Conservation (phyloP, 2,888 invertebrate genomes). For the Xestia c-nigrum region DNA sequence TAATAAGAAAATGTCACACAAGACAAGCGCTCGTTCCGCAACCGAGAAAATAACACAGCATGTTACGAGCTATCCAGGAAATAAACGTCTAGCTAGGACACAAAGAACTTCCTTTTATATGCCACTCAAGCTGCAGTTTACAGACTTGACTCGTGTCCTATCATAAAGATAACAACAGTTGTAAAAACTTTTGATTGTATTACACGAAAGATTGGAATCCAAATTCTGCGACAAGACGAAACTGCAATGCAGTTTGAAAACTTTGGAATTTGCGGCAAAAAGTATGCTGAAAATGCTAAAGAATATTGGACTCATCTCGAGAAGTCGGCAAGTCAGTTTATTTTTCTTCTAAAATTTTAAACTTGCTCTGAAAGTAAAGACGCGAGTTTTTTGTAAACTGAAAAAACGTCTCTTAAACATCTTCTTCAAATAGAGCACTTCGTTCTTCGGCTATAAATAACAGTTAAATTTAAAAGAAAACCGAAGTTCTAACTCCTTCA, state of each 20-base stretch:
- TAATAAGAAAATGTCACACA: constrained; percentile 24
- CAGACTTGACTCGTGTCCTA: constrained; percentile 38
- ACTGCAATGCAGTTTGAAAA: constrained; percentile 43
- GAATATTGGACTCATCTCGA: constrained; percentile 10
- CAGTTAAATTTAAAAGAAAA: constrained; percentile 42
- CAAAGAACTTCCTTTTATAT: constrained; percentile 46
- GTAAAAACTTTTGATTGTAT: constrained; percentile 56
- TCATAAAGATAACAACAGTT: constrained; percentile 48
- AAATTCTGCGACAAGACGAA: constrained; percentile 38
- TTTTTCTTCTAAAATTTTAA: not conserved
- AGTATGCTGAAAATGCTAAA: constrained; percentile 14
- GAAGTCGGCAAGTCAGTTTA: not conserved
- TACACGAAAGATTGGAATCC: constrained; percentile 33
- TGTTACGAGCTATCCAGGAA: constrained; percentile 32
- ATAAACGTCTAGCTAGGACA: constrained; percentile 43
- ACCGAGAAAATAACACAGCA: constrained; percentile 30
- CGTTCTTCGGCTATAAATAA: constrained; percentile 33
- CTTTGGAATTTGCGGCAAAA: constrained; percentile 17
- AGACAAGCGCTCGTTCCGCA: constrained; percentile 11
- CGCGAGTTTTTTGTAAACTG: not conserved
- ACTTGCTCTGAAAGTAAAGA: not conserved
- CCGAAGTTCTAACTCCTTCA: constrained; percentile 43
- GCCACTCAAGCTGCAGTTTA: constrained; percentile 36
- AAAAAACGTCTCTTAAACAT: constrained; percentile 1
- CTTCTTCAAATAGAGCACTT: constrained; percentile 9